Conservation (phyloP, 2,888 invertebrate genomes). For the Acanthosepion pharaonis region DNA sequence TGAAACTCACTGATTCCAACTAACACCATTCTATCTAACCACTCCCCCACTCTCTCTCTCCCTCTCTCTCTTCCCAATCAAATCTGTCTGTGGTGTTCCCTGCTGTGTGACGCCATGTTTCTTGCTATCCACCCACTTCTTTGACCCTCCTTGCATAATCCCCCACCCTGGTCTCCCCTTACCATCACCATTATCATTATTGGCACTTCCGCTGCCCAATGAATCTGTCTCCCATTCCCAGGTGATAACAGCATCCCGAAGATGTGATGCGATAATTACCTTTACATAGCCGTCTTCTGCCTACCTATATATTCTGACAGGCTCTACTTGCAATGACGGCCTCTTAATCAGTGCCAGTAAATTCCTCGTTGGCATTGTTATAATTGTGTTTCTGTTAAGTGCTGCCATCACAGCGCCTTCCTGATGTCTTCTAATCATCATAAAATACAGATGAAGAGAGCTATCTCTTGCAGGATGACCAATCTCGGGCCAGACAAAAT, state of each 20-base stretch:
- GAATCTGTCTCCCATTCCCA: constrained; percentile 6
- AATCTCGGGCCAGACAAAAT: neutral
- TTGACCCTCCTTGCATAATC: too few species aligned
- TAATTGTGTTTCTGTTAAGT: constrained; percentile 33
- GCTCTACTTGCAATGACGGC: neutral
- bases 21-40: neutral
- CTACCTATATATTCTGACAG: constrained; percentile 33
- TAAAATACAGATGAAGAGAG: constrained; percentile 9
- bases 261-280: constrained; percentile 23
- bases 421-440: neutral
- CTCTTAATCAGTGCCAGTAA: constrained; percentile 21
- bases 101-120: neutral
- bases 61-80: neutral
- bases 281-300: neutral
- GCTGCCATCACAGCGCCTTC: neutral
- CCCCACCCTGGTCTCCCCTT: too few species aligned
- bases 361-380: constrained; percentile 10
- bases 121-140: neutral
- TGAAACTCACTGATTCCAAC: neutral
- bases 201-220: constrained; percentile 8
- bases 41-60: neutral
- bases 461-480: neutral
- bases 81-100: constrained; percentile 17
- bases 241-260: constrained; percentile 33
- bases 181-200: neutral